Conservation (phyloP, 2,113 vertebrate genomes). For the Poicephalus meyeri region DNA sequence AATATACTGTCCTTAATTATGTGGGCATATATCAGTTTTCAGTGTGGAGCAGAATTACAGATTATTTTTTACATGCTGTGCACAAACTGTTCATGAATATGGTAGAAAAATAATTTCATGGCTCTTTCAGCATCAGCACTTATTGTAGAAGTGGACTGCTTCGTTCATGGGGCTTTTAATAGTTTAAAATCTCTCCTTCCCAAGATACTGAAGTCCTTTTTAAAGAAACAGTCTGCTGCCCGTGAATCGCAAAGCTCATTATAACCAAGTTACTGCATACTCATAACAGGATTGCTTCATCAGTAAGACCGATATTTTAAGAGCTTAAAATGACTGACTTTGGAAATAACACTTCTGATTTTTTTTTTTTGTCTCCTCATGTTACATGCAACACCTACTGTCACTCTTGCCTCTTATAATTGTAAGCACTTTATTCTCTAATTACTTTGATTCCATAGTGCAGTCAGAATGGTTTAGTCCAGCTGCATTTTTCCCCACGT, state of each 20-base stretch:
- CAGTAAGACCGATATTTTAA: neutral
- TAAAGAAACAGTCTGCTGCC: neutral
- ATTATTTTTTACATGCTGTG: neutral
- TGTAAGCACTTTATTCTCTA: neutral
- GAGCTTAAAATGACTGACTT: conserved; percentile 9
- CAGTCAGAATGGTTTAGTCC: neutral
- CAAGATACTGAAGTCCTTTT: neutral
- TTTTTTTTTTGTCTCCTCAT: neutral
- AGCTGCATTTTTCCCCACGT: neutral
- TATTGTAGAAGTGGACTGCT: neutral
- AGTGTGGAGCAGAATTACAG: neutral
- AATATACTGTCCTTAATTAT: neutral
- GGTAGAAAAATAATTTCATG: neutral
- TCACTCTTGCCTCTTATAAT: neutral
- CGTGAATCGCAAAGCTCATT: neutral
- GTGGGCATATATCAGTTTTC: neutral
- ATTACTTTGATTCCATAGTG: neutral
- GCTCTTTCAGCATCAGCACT: neutral
- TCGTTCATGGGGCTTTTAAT: neutral
- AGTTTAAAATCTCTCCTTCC: neutral
- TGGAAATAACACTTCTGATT: neutral
- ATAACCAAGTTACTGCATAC: neutral
- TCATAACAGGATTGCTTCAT: neutral
- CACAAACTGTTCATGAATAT: neutral
- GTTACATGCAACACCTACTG: neutral